Evolutionary conservation across 2,888 invertebrate genomes (phyloP).

Genomic region (Aricia artaxerxes): DNA sequence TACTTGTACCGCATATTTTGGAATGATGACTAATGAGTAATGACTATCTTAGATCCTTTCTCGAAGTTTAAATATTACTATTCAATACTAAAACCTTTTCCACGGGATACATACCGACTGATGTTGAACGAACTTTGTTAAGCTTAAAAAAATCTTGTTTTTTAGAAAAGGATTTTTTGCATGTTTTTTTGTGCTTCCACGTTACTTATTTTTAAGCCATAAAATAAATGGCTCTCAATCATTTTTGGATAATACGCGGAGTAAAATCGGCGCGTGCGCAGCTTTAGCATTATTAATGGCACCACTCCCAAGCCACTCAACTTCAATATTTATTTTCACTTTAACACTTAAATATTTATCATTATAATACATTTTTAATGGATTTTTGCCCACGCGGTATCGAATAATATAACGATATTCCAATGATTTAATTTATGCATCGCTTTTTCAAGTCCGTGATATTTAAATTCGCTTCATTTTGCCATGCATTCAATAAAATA

Average conservation of each 20-base stretch:
- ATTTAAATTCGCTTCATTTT: no score
- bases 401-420: not conserved
- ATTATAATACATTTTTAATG: not conserved
- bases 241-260: not conserved
- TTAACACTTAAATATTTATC: not conserved
- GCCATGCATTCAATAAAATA: no score
- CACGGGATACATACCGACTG: no score
- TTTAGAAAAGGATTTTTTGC: not conserved
- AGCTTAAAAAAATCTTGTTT: not conserved
- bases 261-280: not conserved
- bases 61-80: no score
- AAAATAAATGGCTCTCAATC: not conserved
- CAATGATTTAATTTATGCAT: not conserved
- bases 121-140: not conserved
- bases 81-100: no score
- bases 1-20: no score
- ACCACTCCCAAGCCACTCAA: not conserved
- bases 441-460: not conserved
- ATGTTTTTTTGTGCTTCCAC: not conserved
- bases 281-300: slow-evolving; percentile 11
- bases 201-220: not conserved
- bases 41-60: no score
- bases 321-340: not conserved
- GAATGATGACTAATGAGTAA: no score
- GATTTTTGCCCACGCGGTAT: not conserved